A percentile compares a stretch with the other conserved stretches of the same genome.
phyloP scores from a whole-genome alignment of 2,888 invertebrate species.

The Prosapia bicincta region DNA sequence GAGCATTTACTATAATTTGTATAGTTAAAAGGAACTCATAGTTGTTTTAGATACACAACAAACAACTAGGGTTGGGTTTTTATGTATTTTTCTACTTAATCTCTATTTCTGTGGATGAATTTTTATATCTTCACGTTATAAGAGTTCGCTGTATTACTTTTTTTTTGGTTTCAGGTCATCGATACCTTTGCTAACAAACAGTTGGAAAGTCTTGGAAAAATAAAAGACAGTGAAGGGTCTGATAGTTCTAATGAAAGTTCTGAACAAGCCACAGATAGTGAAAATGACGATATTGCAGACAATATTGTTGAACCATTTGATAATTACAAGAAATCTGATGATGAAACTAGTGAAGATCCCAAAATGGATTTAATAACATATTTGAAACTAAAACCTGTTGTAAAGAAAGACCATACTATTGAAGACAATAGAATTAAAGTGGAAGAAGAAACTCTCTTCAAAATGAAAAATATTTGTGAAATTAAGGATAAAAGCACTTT shows the following conservation, averaged over 20 bases:
- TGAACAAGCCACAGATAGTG: background rate
- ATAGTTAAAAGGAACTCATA: no score
- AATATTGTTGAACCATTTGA: background rate
- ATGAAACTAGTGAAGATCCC: background rate
- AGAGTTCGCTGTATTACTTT: no score
- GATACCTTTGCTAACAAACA: slow-evolving; percentile 23
- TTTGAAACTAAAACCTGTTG: background rate
- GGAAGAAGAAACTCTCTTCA: no score
- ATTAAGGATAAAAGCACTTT: background rate
- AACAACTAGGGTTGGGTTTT: no score
- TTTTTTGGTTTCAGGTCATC: slow-evolving; percentile 24
- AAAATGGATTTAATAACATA: background rate
- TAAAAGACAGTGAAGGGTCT: background rate
- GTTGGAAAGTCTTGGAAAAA: background rate
- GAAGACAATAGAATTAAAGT: no score
- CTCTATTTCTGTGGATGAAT: no score
- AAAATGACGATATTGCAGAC: background rate
- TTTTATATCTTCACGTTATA: no score
- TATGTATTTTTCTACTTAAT: no score
- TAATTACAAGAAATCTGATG: background rate
- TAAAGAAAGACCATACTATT: no score
- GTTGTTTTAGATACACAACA: no score
- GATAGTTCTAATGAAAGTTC: background rate
- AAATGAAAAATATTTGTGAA: background rate
- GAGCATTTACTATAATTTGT: no score